phyloP scores from a whole-genome alignment of 2,888 invertebrate species.

The Zele albiditarsus region DNA sequence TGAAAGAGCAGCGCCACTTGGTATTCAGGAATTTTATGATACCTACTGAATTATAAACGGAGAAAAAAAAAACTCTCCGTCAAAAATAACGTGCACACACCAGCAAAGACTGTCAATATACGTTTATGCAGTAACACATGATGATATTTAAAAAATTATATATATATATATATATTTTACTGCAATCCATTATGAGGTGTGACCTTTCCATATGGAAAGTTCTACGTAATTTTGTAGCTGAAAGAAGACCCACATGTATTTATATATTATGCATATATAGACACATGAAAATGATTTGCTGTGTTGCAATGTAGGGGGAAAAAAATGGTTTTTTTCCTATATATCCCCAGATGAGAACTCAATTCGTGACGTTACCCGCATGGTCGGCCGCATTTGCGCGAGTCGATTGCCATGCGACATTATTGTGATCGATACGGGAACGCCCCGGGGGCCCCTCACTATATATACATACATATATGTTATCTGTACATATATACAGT shows the following conservation, averaged over 20 bases:
- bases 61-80: not conserved
- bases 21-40: conserved; percentile 48
- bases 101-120: not conserved
- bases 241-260: not conserved
- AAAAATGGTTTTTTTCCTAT: not conserved
- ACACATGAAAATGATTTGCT: conserved; percentile 1
- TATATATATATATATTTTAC: conserved; percentile 1
- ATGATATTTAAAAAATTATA: conserved; percentile 5
- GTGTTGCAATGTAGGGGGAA: not conserved
- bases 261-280: conserved; percentile 10
- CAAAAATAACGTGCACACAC: not conserved
- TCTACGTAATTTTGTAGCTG: conserved; percentile 29
- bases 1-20: conserved; percentile 51
- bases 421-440: conserved; percentile 63
- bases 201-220: conserved; percentile 35
- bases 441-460: conserved; percentile 49
- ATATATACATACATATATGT: conserved; percentile 8
- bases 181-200: conserved; percentile 22
- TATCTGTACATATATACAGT: not conserved
- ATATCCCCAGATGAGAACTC: conserved; percentile 49
- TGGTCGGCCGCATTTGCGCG: conserved; percentile 68
- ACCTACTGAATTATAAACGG: not conserved
- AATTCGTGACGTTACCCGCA: conserved; percentile 56
- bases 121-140: not conserved
- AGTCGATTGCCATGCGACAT: conserved; percentile 66